Percentiles rank a stretch among this genome's conserved stretches.
Evolutionary conservation across 2,113 vertebrate species (phyloP).

Genomic region (Nothoprocta perdicaria): DNA sequence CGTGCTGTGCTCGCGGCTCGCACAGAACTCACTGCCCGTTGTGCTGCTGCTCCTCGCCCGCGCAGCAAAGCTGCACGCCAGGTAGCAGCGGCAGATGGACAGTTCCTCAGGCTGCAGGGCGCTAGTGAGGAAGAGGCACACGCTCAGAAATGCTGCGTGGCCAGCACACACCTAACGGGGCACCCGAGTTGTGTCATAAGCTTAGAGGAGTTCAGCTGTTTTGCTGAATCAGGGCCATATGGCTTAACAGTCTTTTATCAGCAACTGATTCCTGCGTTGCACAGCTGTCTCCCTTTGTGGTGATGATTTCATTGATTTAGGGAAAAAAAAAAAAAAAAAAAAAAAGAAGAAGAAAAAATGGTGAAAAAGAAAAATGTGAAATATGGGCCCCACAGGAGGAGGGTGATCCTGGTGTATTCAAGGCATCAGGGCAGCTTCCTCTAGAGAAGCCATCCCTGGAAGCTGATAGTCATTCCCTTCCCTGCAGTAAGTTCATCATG

Average conservation of each 20-base stretch:
- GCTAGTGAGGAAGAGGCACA: neutral
- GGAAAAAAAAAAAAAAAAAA: neutral
- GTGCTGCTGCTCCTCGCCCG: neutral
- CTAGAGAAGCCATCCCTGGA: neutral
- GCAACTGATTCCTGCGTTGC: rapidly evolving
- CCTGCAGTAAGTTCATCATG: neutral
- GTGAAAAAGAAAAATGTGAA: neutral
- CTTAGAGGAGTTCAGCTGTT: neutral
- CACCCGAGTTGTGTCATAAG: neutral
- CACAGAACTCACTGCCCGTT: too few species aligned
- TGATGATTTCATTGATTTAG: neutral
- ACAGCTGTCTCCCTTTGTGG: neutral
- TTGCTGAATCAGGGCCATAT: neutral
- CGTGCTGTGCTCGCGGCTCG: neutral
- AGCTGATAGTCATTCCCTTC: neutral
- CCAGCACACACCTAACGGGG: rapidly evolving
- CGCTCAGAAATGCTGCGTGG: neutral
- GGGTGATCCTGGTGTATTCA: rapidly evolving
- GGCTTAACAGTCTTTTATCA: neutral
- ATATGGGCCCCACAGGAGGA: rapidly evolving
- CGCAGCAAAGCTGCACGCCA: neutral
- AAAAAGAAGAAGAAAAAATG: too few species aligned
- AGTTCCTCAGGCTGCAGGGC: neutral
- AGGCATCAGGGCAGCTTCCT: rapidly evolving
- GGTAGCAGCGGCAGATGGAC: neutral